Percentiles rank a stretch among this genome's conserved stretches.
Conservation (phyloP, 2,113 vertebrate species). For the Aix galericulata region DNA sequence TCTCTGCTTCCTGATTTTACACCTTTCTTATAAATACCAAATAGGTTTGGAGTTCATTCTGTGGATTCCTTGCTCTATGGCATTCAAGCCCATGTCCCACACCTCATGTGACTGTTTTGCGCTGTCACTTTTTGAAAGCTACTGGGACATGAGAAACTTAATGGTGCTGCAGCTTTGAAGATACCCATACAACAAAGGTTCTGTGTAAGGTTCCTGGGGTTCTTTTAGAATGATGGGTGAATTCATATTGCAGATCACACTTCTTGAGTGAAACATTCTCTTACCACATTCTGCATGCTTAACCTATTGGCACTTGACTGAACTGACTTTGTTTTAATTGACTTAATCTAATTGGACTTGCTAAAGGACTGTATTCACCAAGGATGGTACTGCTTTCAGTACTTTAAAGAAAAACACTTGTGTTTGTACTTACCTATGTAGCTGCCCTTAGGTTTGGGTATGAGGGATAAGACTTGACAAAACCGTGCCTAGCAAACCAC, state of each 20-base stretch:
- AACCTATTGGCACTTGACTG: neutral
- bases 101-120: neutral
- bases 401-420: neutral
- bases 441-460: neutral
- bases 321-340: neutral
- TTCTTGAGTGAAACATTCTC: neutral
- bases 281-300: neutral
- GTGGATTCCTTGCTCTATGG: neutral
- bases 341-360: neutral
- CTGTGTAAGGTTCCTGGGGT: neutral
- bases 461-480: neutral
- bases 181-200: neutral
- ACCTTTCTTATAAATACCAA: neutral
- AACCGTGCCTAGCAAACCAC: neutral
- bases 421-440: neutral
- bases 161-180: neutral
- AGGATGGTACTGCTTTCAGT: neutral
- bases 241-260: neutral
- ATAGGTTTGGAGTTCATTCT: neutral
- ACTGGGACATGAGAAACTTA: neutral
- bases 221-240: neutral
- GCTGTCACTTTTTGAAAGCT: neutral
- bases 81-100: neutral
- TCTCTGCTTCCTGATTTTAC: neutral
- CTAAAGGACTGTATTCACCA: neutral